Base-by-base conservation (phyloP, 1,140 invertebrate species). In the Agrypnia vestita region DNA sequence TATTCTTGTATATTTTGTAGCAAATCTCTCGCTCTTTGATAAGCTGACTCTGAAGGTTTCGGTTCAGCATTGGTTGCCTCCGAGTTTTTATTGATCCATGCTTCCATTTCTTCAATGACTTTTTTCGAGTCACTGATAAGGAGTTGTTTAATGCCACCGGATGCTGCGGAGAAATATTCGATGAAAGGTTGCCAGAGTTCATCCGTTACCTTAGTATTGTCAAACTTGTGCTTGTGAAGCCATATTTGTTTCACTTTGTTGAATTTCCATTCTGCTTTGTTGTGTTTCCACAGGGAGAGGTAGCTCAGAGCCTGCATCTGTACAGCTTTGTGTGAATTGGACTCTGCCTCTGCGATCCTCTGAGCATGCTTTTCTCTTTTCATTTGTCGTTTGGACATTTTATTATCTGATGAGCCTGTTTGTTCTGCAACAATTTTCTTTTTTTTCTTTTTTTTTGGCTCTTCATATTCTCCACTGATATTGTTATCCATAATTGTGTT, bases 221-320 rank as follows among this genome's bases (percentile, higher is more conserved):
- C 91, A 62, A 94, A 91, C 81, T 94, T 91, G 84, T 94, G 91
- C 82, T 94, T 92, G 53, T 92, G 91, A 19, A 95, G 86, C 91
- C 93, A 95, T n/a, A 93, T 91, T 87, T 95, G 94, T 76, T 91
- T 92, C 0, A 93, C 84, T 86, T 95, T 95, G 85, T 93, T 93
- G 85, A 95, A 95, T 85, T 94, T 95, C 94, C 94, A 95, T 83
- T 94, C 91, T 71, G 87, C 87, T 75, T 88, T 89, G 69, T 91
- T 88, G 84, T 94, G 89, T 86, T 94, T 93, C 94, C 94, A 95
- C 85, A 93, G 92, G 7, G 89, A 89, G 7, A 93, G 84, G 84
- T 93, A 93, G 81, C 89, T 91, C 43, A 91, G 86, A 55, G 87
- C 88, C 76, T 90, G 86, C 51, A 84, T 84, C 83, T 91, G 91